These are phyloP conservation scores for Fragum sueziense DNA, from an alignment of 2,888 invertebrate genomes.

Conservation along the genomic window DNA sequence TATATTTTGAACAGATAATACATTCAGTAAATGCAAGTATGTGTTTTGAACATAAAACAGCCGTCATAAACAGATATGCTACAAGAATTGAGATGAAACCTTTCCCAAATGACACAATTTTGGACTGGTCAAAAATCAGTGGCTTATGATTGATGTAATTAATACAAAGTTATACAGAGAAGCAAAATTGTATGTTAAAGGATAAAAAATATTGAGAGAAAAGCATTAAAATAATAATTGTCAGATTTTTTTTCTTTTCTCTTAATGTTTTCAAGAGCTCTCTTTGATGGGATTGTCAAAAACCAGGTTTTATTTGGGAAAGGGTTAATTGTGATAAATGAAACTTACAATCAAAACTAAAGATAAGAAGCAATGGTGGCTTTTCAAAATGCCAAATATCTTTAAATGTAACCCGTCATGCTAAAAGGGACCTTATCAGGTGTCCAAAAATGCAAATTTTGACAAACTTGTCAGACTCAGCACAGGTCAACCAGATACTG, in stretches of 20 bases:
- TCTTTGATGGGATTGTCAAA: not conserved
- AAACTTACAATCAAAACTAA: not conserved
- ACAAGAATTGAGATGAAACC: not conserved
- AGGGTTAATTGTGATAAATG: not conserved
- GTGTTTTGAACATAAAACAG: not conserved
- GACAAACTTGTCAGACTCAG: too few relatives aligned
- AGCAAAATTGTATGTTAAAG: not conserved
- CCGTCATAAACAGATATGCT: not conserved
- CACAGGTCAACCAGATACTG: too few relatives aligned
- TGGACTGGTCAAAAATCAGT: conserved; percentile 2
- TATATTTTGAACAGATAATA: not conserved
- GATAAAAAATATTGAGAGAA: not conserved
- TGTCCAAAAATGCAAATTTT: too few relatives aligned
- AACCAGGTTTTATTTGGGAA: not conserved
- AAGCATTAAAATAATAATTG: not conserved
- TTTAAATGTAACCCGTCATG: not conserved
- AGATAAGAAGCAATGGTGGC: not conserved
- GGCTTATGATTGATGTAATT: not conserved
- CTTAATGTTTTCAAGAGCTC: not conserved
- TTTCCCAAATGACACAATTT: not conserved
- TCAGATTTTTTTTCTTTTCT: not conserved
- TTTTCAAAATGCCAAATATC: not conserved
- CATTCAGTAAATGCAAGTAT: too few relatives aligned
- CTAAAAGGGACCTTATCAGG: too few relatives aligned
- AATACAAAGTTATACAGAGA: not conserved